A percentile compares a stretch with the other conserved stretches of the same genome.
Conservation (phyloP, 2,888 invertebrate species). For the Synergus laeviventris region DNA sequence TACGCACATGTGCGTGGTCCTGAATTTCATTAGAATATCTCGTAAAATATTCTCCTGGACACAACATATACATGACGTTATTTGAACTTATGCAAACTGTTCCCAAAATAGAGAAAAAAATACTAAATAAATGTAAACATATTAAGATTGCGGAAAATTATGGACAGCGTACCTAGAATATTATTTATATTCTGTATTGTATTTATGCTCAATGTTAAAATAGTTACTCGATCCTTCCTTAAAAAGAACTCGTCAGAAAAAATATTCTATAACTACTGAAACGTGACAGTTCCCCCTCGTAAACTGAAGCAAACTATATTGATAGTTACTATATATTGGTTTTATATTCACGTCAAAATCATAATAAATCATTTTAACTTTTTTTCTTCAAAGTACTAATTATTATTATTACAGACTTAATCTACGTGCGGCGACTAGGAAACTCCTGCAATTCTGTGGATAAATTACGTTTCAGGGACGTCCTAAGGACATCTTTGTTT, state of each 20-base stretch:
- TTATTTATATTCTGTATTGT: no score
- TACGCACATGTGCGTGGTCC: background rate
- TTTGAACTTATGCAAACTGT: constrained; percentile 22
- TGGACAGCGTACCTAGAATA: constrained; percentile 2
- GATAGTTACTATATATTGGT: background rate
- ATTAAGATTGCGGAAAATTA: constrained; percentile 26
- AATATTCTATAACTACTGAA: background rate
- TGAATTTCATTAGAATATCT: constrained; percentile 15
- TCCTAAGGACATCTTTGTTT: background rate
- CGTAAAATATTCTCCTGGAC: constrained; percentile 6
- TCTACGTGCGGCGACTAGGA: background rate
- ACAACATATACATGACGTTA: constrained; percentile 3
- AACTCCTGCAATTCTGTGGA: background rate
- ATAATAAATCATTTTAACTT: background rate
- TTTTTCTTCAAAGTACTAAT: background rate
- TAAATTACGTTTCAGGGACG: background rate
- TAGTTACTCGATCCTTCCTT: background rate
- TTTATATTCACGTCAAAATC: background rate
- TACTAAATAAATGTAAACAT: constrained; percentile 5
- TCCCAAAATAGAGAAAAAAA: constrained; percentile 16
- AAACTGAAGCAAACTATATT: constrained; percentile 1
- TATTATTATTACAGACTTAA: background rate
- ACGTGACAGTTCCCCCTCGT: constrained; percentile 3
- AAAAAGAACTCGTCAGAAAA: background rate
- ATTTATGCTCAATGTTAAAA: background rate